Evolutionary conservation across 1,140 invertebrate species (phyloP), one percentile per base, ranked within the genome.

Genomic region (Drosophila saltans): DNA sequence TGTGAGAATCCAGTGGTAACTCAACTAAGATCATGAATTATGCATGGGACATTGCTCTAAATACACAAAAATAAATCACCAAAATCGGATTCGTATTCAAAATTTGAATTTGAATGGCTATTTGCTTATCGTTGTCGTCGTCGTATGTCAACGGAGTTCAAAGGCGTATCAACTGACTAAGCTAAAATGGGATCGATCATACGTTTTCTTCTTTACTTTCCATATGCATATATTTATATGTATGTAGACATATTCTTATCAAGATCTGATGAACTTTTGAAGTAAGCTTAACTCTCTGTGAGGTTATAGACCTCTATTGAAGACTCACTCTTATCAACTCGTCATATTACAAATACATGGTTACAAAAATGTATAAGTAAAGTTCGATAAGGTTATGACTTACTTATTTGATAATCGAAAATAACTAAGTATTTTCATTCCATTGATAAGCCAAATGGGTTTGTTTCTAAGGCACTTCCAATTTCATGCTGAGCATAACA

Each of bases 301-400:
- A 10, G 45, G 45, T 52, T 26, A 26, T 52, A 52, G 45, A 52
- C 45, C 45, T 52, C 24, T 52, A 52, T 26, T 26, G 21, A 48
- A 48, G 45, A 48, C 16, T 21, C 16, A 52, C 16, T 16, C 16
- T 16, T 16, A 16, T 16, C 16, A 16, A 16, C 16, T 16, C 16
- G 21, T 52, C 45, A 21, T 9, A 26, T 52, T 52, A 52, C 45
- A 48, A 24, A 48, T 48, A 48, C 7, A 48, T 24, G 45, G 24
- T 48, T 48, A 48, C 45, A 52, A 52, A 52, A 26, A 52, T 52
- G 21, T 52, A 24, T 52, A 36, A 36, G 33, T 36, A 52, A 52
- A 52, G 45, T 52, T 52, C 45, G 45, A 52, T 52, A 52, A 52
- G 45, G 45, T 52, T 52, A 52, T 26, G 45, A 52, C 16, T 36